A percentile compares a stretch with the other conserved stretches of the same genome.
These are phyloP conservation scores for Pelochelys cantorii DNA, from an alignment of 2,797 vertebrate species.

Conservation along the genomic window DNA sequence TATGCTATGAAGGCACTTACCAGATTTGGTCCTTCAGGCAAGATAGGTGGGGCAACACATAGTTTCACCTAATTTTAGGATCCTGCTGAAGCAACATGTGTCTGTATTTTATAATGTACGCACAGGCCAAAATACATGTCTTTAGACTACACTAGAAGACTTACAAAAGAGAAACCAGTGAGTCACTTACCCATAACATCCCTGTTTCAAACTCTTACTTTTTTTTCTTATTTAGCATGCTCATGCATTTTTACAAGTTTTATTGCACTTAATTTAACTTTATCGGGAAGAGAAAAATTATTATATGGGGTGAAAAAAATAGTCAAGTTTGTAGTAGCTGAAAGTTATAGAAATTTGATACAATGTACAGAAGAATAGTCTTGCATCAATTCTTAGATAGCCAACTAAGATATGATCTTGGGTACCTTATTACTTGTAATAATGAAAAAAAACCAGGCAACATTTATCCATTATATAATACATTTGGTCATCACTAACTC, in stretches of 20 bases:
- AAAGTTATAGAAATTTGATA: background rate
- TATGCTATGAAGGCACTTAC: too few species aligned
- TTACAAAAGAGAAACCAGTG: too few species aligned
- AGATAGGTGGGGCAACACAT: too few species aligned
- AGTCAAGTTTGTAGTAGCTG: background rate
- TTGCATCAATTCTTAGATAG: background rate
- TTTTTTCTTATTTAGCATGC: background rate
- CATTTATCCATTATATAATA: background rate
- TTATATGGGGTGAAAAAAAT: background rate
- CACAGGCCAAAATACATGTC: too few species aligned
- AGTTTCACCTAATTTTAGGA: too few species aligned
- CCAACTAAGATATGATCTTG: background rate
- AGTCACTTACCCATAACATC: background rate
- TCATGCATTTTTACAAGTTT: background rate
- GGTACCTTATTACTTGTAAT: background rate
- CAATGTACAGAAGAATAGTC: background rate
- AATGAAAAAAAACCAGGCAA: background rate
- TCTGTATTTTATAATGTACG: too few species aligned
- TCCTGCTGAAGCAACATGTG: too few species aligned
- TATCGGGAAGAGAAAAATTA: background rate
- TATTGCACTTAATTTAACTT: background rate
- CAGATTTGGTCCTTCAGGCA: too few species aligned
- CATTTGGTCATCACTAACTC: background rate
- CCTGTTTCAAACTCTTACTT: background rate
- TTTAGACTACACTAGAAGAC: too few species aligned